Evolutionary conservation across 2,797 vertebrate genomes (phyloP).

Genomic region (Phalloptychus januarius): DNA sequence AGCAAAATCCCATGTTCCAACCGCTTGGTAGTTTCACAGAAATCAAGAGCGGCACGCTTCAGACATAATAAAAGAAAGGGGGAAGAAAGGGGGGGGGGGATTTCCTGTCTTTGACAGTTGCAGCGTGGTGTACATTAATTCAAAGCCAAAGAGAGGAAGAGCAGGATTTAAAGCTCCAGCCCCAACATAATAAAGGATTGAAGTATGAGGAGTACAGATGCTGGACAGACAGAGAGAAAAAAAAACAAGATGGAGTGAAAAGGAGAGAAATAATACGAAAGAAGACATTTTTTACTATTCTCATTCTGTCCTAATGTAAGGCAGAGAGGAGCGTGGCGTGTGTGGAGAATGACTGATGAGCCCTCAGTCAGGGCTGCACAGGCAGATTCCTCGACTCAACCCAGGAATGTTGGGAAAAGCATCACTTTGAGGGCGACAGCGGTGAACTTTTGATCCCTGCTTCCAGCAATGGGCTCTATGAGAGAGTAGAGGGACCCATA

Average conservation of each 20-base stretch:
- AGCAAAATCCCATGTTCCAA: conserved; percentile 41
- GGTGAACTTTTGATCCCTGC: conserved; percentile 65
- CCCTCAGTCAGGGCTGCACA: conserved; percentile 23
- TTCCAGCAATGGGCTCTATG: conserved; percentile 44
- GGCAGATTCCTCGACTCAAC: conserved; percentile 40
- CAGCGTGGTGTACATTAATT: conserved; percentile 55
- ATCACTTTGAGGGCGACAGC: conserved; percentile 61
- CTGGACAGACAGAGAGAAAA: conserved; percentile 14
- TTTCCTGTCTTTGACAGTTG: conserved; percentile 56
- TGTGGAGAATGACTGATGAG: conserved; percentile 76
- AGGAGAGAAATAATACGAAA: conserved; percentile 71
- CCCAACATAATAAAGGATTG: conserved; percentile 48
- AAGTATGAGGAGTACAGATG: conserved; percentile 36
- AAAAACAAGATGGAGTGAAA: conserved; percentile 46
- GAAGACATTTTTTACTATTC: conserved; percentile 80
- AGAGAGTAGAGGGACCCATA: conserved; percentile 34
- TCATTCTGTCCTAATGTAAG: conserved; percentile 84
- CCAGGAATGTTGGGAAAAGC: conserved; percentile 61
- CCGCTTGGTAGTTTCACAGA: conserved; percentile 33
- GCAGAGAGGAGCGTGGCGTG: conserved; percentile 40
- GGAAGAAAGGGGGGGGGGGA: conserved; percentile 1
- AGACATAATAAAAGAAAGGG: neutral
- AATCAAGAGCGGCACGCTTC: conserved; percentile 48
- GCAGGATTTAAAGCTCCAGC: conserved; percentile 40
- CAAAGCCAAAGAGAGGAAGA: conserved; percentile 64